A percentile compares a stretch with the other conserved stretches of the same genome.
phyloP scores from a whole-genome alignment of 1,140 invertebrate species.

The Polyergus mexicanus region DNA sequence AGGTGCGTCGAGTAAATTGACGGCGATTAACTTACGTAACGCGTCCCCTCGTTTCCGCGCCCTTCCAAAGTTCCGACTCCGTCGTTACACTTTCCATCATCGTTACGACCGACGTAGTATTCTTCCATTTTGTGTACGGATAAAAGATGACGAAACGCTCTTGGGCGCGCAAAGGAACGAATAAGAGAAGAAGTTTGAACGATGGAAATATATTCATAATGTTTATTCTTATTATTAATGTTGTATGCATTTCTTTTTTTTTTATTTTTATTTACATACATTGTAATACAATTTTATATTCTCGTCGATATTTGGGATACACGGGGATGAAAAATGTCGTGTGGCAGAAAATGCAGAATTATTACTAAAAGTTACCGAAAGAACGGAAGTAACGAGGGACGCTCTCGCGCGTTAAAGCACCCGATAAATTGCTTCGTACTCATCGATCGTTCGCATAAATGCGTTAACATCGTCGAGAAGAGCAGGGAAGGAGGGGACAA shows the following conservation, averaged over 20 bases:
- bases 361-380: conserved; percentile 4
- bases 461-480: conserved; percentile 17
- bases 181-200: neutral
- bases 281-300: neutral
- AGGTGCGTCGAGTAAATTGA: conserved; percentile 42
- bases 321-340: neutral
- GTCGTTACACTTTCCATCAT: conserved; percentile 37
- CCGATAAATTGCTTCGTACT: conserved; percentile 43
- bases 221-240: too few species aligned
- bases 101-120: conserved; percentile 4
- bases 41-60: conserved; percentile 32
- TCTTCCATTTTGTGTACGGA: neutral
- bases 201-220: neutral
- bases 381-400: conserved; percentile 18
- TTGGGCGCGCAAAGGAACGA: neutral
- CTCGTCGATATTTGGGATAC: neutral
- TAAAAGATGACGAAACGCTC: neutral
- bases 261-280: too few species aligned
- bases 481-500: neutral
- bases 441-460: conserved; percentile 23
- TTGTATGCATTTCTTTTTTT: neutral
- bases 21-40: conserved; percentile 50
- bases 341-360: conserved; percentile 5
- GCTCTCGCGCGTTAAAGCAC: conserved; percentile 14
- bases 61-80: conserved; percentile 31